Percentiles rank a stretch among this genome's conserved stretches.
Conservation (phyloP, 2,888 invertebrate species). For the Dusona sp. region DNA sequence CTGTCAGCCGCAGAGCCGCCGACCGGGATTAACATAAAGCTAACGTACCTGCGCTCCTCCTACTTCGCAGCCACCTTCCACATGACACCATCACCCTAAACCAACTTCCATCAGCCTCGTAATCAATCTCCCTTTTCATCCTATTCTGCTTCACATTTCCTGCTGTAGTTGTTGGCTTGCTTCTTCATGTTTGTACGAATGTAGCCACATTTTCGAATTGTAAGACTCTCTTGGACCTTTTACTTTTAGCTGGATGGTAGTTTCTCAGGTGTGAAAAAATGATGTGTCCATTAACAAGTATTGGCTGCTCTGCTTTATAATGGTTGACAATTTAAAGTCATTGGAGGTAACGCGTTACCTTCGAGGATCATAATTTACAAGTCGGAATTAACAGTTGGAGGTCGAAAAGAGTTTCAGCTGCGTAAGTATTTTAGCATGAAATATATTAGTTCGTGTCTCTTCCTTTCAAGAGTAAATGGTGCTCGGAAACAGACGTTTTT, state of each 20-base stretch:
- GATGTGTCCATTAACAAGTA: background rate
- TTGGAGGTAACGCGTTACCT: background rate
- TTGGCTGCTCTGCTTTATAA: background rate
- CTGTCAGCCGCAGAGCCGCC: conserved; percentile 81
- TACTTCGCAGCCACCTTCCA: conserved; percentile 69
- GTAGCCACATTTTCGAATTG: background rate
- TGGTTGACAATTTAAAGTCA: background rate
- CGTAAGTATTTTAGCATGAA: background rate
- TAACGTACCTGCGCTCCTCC: conserved; percentile 75
- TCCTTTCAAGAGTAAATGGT: background rate
- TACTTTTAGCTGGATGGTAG: background rate
- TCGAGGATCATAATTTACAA: background rate
- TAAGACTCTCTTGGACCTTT: background rate
- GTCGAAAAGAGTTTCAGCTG: background rate
- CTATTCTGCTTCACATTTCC: conserved; percentile 40
- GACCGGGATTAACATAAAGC: conserved; percentile 81
- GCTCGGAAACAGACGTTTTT: background rate
- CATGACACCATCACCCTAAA: conserved; percentile 67
- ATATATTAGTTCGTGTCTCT: too few relatives aligned
- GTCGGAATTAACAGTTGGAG: background rate
- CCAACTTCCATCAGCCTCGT: conserved; percentile 71
- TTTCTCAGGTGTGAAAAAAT: background rate
- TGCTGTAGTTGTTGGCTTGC: conserved; percentile 13
- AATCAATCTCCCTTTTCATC: conserved; percentile 54
- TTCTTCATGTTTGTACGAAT: conserved; percentile 10